Base-by-base conservation (phyloP, 30 jellyfish, hydroid and myxozoan genomes). In the Cassiopea andromeda region DNA sequence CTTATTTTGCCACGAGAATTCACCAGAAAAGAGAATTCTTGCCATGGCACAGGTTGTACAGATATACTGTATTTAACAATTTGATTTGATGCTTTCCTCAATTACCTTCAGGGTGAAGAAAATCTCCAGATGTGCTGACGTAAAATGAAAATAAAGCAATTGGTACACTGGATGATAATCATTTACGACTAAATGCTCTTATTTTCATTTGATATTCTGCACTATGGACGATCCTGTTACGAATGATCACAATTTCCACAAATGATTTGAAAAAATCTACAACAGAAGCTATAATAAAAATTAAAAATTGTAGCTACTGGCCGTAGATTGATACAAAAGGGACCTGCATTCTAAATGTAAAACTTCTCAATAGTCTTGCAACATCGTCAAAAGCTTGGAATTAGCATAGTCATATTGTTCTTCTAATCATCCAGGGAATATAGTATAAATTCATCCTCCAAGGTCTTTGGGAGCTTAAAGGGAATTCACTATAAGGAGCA, bases 11-110 rank as follows among this genome's bases (percentile, higher is more conserved):
- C 59, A 77, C 60, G 5, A 96, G 98, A 5, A 87, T 94, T 3
- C 97, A 90, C 73, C 61, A 83, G 18, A 61, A 48, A 4, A 78
- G 38, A 44, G 98, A 94, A 69, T 94, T 94, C 75, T 83, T 94
- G 16, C 97, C 97, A 12, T 94, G 98, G 98, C 98, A 94, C 74
- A 79, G 98, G 59, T 91, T 92, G 98, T 90, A 64, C 44, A 75
- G 17, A 8, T 13, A 45, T 14, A 0, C 14, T 58, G 14, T 6
- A 14, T 58, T 58, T 58, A 58, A 7, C 13, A 58, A 58, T 7
- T 58, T 14, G 8, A 14, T 58, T 7, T 14, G 14, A 58, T 0
- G 68, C 38, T 27, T 58, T 58, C 68, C 68, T 58, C 14, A 58
- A 6, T 58, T 6, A 58, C 8, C 8, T 14, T 7, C 8, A 6